Evolutionary conservation across 2,113 vertebrate genomes (phyloP), one percentile per base, ranked within the genome.

Genomic region (Tachysurus fulvidraco): DNA sequence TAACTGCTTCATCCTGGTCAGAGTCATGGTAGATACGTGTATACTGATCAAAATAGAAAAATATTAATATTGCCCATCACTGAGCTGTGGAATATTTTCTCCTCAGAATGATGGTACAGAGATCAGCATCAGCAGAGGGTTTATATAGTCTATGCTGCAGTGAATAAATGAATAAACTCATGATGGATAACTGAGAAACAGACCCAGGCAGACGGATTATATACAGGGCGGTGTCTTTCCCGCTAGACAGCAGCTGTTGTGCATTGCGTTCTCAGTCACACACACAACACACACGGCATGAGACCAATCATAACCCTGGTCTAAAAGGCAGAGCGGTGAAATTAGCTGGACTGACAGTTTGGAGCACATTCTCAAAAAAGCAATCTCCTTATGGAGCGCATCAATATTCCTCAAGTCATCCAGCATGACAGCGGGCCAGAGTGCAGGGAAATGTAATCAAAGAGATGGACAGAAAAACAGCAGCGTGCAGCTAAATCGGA

Each of bases 381-480:
- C 88, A 91, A 92, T 92, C 90, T 88, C 50, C 83, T 90, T 82
- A 90, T 90, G 90, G 92, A 91, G 83, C 73, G 54, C 91, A 91
- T 91, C 88, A 86, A 91, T 93, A 93, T 92, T 82, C 86, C 89
- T 88, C 85, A 91, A 83, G 86, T 89, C 30, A 59, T 90, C 82
- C 81, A 78, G 85, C 77, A 71, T 89, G 90, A 91, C 88, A 86
- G 86, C 79, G 62, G 86, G 88, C 69, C 84, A 84, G 77, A 90
- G 89, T 85, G 82, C 89, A 88, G 84, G 81, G 50, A 91, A 90
- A 92, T 92, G 91, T 91, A 86, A 94, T 94, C 90, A 93, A 73
- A 88, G 67, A 87, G 90, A 92, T 81, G 85, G 80, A 84, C 84
- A 28, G 81, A 87, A 74, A 71, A 87, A 79, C 80, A 71, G 80